A percentile compares a stretch with the other conserved stretches of the same genome.
Evolutionary conservation across 2,797 vertebrate genomes (phyloP).

Genomic region (Chrosomus eos): DNA sequence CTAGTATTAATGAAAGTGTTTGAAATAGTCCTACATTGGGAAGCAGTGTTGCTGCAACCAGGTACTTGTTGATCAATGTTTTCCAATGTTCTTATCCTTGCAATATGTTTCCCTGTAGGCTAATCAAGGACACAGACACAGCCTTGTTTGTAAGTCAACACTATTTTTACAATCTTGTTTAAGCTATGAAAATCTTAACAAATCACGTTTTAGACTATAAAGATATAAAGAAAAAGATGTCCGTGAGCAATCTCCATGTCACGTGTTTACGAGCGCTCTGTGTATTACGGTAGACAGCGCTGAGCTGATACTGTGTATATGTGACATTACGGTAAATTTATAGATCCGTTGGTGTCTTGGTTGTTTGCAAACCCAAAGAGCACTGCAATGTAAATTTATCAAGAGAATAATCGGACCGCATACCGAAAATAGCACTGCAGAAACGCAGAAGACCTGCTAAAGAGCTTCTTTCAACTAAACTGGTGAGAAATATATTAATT

Average conservation of each 20-base stretch:
- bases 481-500: constrained; percentile 39
- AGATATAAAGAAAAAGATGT: neutral
- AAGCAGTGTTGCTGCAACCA: neutral
- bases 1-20: neutral
- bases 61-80: neutral
- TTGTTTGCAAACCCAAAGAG: constrained; percentile 60
- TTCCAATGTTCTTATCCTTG: neutral
- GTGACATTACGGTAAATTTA: constrained; percentile 68
- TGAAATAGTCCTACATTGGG: neutral
- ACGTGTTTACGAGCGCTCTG: neutral
- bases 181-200: neutral
- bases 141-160: neutral
- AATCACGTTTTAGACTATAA: neutral
- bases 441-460: neutral
- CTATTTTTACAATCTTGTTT: neutral
- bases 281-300: constrained; percentile 64
- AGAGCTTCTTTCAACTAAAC: constrained; percentile 36
- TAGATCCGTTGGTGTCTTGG: constrained; percentile 52
- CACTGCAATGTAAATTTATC: constrained; percentile 47
- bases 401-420: neutral
- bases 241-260: neutral
- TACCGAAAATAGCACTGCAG: neutral
- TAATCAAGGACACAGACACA: neutral
- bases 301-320: constrained; percentile 12
- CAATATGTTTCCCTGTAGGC: neutral